Evolutionary conservation across 2,113 vertebrate species (phyloP).

Genomic region (rat (Rattus norvegicus)): DNA sequence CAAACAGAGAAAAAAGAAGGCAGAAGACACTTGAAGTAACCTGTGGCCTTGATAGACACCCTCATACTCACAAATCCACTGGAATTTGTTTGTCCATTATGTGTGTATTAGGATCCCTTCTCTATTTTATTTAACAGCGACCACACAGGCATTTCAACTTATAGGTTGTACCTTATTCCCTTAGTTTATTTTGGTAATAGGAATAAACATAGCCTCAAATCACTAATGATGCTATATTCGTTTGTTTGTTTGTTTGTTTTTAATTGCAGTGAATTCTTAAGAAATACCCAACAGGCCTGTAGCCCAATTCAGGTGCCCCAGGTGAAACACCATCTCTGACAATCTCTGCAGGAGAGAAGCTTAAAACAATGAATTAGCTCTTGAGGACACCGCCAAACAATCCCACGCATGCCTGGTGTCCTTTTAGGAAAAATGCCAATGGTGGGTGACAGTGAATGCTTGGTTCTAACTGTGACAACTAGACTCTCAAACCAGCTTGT

Average conservation of each 20-base stretch:
- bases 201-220: not conserved
- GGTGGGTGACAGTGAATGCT: slow-evolving; percentile 45
- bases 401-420: not conserved
- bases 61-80: too few relatives aligned
- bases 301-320: slow-evolving; percentile 34
- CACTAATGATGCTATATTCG: not conserved
- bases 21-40: not conserved
- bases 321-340: slow-evolving; percentile 11
- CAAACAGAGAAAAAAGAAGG: too few relatives aligned
- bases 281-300: not conserved
- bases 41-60: not conserved
- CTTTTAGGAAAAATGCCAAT: not conserved
- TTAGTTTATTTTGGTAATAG: slow-evolving; percentile 6
- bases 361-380: not conserved
- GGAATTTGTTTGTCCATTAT: not conserved
- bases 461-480: not conserved
- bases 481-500: not conserved
- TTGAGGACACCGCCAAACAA: not conserved
- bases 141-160: slow-evolving; percentile 2
- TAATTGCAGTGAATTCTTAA: not conserved
- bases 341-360: not conserved
- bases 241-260: not conserved
- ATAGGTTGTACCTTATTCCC: not conserved
- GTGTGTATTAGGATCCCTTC: not conserved
- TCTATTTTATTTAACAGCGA: slow-evolving; percentile 11